Base-by-base conservation (phyloP, 2,888 invertebrate genomes). In the Julus scandinavius region DNA sequence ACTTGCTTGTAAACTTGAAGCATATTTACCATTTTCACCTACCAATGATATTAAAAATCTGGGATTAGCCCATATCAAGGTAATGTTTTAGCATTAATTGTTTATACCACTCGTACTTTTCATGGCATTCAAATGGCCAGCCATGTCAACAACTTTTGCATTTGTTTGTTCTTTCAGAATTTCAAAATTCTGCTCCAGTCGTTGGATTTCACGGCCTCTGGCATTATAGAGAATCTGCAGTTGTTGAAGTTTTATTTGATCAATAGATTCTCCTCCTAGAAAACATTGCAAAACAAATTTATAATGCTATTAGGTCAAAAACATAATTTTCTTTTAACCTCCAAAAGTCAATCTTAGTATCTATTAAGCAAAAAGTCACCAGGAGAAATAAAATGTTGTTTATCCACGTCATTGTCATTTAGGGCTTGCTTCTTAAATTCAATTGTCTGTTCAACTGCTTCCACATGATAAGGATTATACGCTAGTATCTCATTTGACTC, bases 211-310 rank as follows among this genome's bases (percentile, higher is more conserved):
- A 20, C 89, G 72, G 20, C 89, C 89, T 80, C 89, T 87, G 50
- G 89, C 89, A 49, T 88, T 80, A 85, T 89, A 89, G n/a, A 89
- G 86, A 63, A 89, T 89, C 63, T 88, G 87, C 58, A 89, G 40
- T 80, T 89, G 88, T 41, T 87, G 86, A 58, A 88, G 15, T 45
- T 49, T 41, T n/a, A 45, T n/a, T 58, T 72, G 17, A 38, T 87
- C 80, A 5, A 7, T 72, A 72, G 87, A 38, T 58, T 72, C 80
- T 72, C 87, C 87, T 29, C 87, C 80, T 63, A 6, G 63, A 63
- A 63, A 63, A 58, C 15, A 15, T 4, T 17, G 15, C 58, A 58
- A 58, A 11, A 58, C 15, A 58, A 58, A 63, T 63, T 63, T 5
- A 63, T 9, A 20, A 20, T 63, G 5, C 7, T 20, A n/a, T 63